phyloP scores from a whole-genome alignment of 2,113 vertebrate genomes.

The Sylvietta virens region DNA sequence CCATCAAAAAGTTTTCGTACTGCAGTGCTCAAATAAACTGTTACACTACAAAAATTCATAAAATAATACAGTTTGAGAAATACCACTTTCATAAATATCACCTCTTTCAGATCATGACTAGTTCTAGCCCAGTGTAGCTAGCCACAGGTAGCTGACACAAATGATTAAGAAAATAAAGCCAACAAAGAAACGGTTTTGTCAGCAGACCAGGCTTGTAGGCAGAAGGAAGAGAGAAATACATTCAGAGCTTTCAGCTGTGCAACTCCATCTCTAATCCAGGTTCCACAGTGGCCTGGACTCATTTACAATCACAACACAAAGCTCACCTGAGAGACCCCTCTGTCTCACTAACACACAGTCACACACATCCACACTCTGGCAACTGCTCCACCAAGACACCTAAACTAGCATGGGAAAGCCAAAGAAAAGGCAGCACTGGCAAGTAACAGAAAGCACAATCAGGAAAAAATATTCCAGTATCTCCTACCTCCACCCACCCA shows the following conservation, averaged over 20 bases:
- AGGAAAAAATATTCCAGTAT: not conserved
- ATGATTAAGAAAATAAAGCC: not conserved
- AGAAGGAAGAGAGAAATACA: not conserved
- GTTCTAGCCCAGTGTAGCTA: not conserved
- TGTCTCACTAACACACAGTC: not conserved
- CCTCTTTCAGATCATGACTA: not conserved
- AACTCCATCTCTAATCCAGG: not conserved
- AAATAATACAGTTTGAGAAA: not conserved
- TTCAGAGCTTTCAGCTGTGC: not conserved
- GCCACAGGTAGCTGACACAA: not conserved
- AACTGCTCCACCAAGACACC: not conserved
- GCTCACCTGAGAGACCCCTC: not conserved
- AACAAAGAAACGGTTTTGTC: not conserved
- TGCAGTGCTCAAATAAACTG: not conserved
- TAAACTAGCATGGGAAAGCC: not conserved
- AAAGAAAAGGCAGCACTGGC: not conserved
- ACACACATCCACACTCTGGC: accelerated
- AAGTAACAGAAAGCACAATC: not conserved
- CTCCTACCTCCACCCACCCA: not conserved
- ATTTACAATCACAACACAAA: not conserved
- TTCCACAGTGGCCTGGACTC: not conserved
- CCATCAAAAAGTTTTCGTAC: not conserved
- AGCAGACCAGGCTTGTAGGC: not conserved
- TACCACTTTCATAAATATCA: not conserved
- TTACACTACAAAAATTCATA: not conserved